A percentile compares a stretch with the other conserved stretches of the same genome.
Evolutionary conservation across 1,140 invertebrate genomes (phyloP).

Genomic region (Propsilocerus akamusi): DNA sequence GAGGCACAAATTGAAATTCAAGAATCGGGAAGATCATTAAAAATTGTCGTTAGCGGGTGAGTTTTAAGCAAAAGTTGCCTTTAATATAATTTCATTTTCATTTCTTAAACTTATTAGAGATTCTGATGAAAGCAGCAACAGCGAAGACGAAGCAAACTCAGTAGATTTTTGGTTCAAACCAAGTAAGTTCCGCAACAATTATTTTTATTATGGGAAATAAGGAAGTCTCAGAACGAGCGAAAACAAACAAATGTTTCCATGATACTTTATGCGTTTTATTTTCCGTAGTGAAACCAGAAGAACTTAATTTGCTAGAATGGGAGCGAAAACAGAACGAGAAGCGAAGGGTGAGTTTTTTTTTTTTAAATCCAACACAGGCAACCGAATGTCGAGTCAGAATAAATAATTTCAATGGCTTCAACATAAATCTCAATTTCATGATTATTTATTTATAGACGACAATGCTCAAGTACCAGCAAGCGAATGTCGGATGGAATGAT

Average conservation of each 20-base stretch:
- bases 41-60: slow-evolving; percentile 21
- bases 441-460: neutral
- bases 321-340: neutral
- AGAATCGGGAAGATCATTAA: slow-evolving; percentile 16
- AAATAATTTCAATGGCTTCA: too few species aligned
- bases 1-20: slow-evolving; percentile 19
- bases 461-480: neutral
- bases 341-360: neutral
- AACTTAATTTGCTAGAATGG: neutral
- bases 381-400: too few species aligned
- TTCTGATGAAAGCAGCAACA: slow-evolving; percentile 13
- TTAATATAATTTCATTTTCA: neutral
- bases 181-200: too few species aligned
- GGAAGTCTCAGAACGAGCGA: too few species aligned
- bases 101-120: slow-evolving; percentile 10
- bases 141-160: slow-evolving; percentile 19
- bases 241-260: neutral
- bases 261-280: neutral
- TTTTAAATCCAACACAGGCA: neutral
- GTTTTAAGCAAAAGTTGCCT: neutral
- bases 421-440: too few species aligned
- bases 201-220: too few species aligned
- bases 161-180: slow-evolving; percentile 24
- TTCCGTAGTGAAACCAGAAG: neutral
- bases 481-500: slow-evolving; percentile 23